Percentiles rank a stretch among this genome's conserved stretches.
Conservation (phyloP, 2,797 vertebrate genomes). For the Oreortyx pictus region DNA sequence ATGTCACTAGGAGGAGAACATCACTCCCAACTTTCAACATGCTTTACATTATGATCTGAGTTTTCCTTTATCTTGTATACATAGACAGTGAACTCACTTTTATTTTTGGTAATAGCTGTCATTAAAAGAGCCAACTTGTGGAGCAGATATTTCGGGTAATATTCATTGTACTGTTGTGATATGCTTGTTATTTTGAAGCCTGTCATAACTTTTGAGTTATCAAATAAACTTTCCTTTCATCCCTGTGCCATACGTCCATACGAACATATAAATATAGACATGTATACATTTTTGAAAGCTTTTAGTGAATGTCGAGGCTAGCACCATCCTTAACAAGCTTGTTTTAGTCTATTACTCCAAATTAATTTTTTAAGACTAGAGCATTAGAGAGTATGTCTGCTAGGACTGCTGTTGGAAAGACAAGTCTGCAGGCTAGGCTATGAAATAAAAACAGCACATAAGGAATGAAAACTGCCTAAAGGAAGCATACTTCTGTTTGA, state of each 20-base stretch:
- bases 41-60: not conserved
- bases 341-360: slow-evolving; percentile 67
- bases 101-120: not conserved
- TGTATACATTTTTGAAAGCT: not conserved
- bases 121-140: not conserved
- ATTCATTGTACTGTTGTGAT: not conserved
- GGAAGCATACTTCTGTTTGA: slow-evolving; percentile 46
- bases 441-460: slow-evolving; percentile 57
- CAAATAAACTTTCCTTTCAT: not conserved
- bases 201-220: not conserved
- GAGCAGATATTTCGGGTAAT: not conserved
- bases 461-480: slow-evolving; percentile 65
- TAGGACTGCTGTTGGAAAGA: slow-evolving; percentile 54
- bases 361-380: slow-evolving; percentile 68
- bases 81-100: not conserved
- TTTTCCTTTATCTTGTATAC: not conserved
- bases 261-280: not conserved
- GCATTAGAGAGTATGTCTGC: slow-evolving; percentile 49
- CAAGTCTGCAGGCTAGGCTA: slow-evolving; percentile 43
- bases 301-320: slow-evolving; percentile 16
- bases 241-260: not conserved
- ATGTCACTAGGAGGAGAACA: not conserved
- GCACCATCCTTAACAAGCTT: slow-evolving; percentile 58
- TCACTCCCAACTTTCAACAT: not conserved
- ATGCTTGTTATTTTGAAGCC: not conserved